These are phyloP conservation scores for Acrobasis repandana DNA, from an alignment of 2,888 invertebrate genomes.

Conservation along the genomic window DNA sequence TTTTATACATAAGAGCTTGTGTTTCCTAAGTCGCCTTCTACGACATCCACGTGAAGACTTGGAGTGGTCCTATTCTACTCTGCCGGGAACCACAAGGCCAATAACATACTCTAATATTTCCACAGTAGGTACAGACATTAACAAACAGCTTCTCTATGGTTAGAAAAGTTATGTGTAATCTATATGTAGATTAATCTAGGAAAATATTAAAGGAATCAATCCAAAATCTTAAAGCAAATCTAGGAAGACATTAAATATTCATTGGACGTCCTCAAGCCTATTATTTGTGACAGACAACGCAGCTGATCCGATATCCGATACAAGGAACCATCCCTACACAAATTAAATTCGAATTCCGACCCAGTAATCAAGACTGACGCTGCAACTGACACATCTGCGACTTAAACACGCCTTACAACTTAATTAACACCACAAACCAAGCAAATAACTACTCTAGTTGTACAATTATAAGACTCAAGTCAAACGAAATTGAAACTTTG, in stretches of 20 bases:
- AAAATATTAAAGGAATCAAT: conserved; percentile 26
- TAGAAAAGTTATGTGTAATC: not conserved
- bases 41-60: no score
- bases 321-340: conserved; percentile 43
- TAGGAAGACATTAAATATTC: conserved; percentile 50
- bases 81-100: no score
- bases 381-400: conserved; percentile 70
- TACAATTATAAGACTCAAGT: conserved; percentile 26
- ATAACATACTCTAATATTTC: no score
- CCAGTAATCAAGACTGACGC: conserved; percentile 74
- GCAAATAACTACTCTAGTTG: conserved; percentile 41
- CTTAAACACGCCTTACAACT: conserved; percentile 39
- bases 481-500: conserved; percentile 25
- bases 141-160: no score
- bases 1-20: no score
- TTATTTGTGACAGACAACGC: conserved; percentile 60
- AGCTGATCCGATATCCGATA: conserved; percentile 54
- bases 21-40: no score
- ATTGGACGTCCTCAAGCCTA: conserved; percentile 54
- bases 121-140: no score
- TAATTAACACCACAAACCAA: conserved; percentile 19
- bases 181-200: not conserved
- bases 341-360: conserved; percentile 72
- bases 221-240: conserved; percentile 42
- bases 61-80: no score